Percentiles rank a stretch among this genome's conserved stretches.
Evolutionary conservation across 1,140 invertebrate species (phyloP).

Genomic region (Caenorhabditis brenneri): DNA sequence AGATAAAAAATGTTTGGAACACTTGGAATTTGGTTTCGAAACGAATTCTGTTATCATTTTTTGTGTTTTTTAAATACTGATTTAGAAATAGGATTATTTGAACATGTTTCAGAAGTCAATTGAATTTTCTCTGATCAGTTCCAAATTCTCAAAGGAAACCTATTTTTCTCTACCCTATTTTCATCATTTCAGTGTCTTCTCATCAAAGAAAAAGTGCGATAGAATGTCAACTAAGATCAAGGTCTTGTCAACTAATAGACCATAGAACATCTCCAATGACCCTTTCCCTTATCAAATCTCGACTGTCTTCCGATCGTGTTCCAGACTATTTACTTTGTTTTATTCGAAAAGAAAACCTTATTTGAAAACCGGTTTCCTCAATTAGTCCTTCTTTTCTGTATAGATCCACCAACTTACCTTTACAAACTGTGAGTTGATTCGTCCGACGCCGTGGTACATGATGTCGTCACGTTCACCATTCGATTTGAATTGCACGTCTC

Average conservation of each 20-base stretch:
- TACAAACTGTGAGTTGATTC: slow-evolving; percentile 62
- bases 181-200: not conserved
- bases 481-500: slow-evolving; percentile 53
- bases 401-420: too few relatives aligned
- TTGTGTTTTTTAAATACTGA: too few relatives aligned
- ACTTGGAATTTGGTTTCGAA: too few relatives aligned
- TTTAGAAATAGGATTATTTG: too few relatives aligned
- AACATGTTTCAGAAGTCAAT: not conserved
- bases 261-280: not conserved
- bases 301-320: not conserved
- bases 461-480: slow-evolving; percentile 55
- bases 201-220: not conserved
- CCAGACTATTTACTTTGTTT: not conserved
- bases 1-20: slow-evolving; percentile 5
- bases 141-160: not conserved
- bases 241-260: not conserved
- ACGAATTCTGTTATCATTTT: too few relatives aligned
- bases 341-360: not conserved
- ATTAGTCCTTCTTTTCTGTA: not conserved
- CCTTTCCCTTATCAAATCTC: not conserved
- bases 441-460: slow-evolving; percentile 59
- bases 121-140: not conserved
- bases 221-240: not conserved
- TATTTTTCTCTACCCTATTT: not conserved
- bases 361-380: not conserved